Evolutionary conservation across 2,888 invertebrate species (phyloP).

Genomic region (Hedychridium roseum): DNA sequence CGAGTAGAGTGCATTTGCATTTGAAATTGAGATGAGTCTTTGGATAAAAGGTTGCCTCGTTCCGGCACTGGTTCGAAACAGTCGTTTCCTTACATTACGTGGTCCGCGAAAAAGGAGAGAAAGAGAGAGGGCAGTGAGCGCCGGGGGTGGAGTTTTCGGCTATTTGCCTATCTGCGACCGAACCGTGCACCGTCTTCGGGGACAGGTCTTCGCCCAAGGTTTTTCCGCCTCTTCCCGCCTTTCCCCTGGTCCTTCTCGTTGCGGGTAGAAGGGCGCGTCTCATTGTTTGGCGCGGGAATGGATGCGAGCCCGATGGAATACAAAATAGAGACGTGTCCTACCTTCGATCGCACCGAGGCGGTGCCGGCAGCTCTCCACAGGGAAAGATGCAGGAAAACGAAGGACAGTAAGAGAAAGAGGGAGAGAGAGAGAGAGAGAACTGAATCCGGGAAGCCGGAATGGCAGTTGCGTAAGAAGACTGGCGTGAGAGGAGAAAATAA

Average conservation of each 20-base stretch:
- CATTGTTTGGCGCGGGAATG: conserved; percentile 36
- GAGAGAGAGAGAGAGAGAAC: conserved; percentile 10
- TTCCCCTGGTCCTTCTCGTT: too few species aligned
- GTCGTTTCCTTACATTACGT: conserved; percentile 46
- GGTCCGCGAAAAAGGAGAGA: conserved; percentile 14
- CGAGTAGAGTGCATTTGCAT: conserved; percentile 50
- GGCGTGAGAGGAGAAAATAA: conserved; percentile 23
- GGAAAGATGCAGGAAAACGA: conserved; percentile 15
- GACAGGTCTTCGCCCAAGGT: conserved; percentile 24
- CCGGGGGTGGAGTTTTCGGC: conserved; percentile 29
- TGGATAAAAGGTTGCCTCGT: conserved; percentile 37
- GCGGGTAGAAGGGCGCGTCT: conserved; percentile 14
- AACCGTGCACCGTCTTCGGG: conserved; percentile 4
- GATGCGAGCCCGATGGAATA: conserved; percentile 40
- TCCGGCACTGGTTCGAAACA: conserved; percentile 30
- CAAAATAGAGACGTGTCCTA: conserved; percentile 39
- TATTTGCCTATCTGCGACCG: conserved; percentile 28
- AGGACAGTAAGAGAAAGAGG: conserved; percentile 1
- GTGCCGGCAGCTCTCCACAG: too few species aligned
- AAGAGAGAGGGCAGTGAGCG: background rate
- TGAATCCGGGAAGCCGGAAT: background rate
- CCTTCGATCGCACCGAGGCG: conserved; percentile 20
- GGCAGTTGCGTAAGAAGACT: background rate
- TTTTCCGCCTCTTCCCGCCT: too few species aligned
- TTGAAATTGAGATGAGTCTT: conserved; percentile 56